These are phyloP conservation scores for Eciton burchellii DNA, from an alignment of 1,140 invertebrate species.

Conservation along the genomic window DNA sequence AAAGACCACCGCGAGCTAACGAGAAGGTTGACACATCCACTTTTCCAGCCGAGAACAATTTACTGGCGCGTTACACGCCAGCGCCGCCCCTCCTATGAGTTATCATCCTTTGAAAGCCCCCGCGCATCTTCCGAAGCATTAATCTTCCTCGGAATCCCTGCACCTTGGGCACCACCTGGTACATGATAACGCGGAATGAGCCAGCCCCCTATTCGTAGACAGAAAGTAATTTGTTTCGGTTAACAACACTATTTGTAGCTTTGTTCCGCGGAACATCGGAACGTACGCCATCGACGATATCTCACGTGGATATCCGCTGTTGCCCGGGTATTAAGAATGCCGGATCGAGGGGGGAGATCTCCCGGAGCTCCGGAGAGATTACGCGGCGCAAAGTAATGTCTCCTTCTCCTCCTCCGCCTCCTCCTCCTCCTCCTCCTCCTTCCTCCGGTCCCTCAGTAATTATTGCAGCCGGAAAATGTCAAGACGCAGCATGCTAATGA, in stretches of 20 bases:
- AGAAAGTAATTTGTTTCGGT: conserved; percentile 59
- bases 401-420: too few species aligned
- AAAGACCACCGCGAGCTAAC: conserved; percentile 72
- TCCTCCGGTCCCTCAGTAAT: conserved; percentile 18
- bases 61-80: conserved; percentile 70
- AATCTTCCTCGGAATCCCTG: conserved; percentile 72
- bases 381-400: conserved; percentile 27
- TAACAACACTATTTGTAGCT: conserved; percentile 61
- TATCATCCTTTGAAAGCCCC: conserved; percentile 71
- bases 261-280: conserved; percentile 47
- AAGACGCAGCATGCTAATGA: conserved; percentile 48
- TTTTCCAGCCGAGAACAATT: conserved; percentile 72
- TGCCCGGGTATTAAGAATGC: conserved; percentile 26
- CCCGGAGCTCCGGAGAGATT: conserved; percentile 33
- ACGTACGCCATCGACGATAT: conserved; percentile 43
- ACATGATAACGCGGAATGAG: conserved; percentile 64
- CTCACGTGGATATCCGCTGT: conserved; percentile 40
- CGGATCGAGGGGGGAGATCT: conserved; percentile 32
- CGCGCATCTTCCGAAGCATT: conserved; percentile 71
- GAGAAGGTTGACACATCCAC: conserved; percentile 70
- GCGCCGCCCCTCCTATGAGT: conserved; percentile 57
- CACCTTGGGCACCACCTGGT: conserved; percentile 45
- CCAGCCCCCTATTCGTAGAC: conserved; percentile 66
- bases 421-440: too few species aligned
- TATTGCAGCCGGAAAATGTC: conserved; percentile 53